Base-by-base conservation (phyloP, 2,888 invertebrate genomes). In the Aelia acuminata region DNA sequence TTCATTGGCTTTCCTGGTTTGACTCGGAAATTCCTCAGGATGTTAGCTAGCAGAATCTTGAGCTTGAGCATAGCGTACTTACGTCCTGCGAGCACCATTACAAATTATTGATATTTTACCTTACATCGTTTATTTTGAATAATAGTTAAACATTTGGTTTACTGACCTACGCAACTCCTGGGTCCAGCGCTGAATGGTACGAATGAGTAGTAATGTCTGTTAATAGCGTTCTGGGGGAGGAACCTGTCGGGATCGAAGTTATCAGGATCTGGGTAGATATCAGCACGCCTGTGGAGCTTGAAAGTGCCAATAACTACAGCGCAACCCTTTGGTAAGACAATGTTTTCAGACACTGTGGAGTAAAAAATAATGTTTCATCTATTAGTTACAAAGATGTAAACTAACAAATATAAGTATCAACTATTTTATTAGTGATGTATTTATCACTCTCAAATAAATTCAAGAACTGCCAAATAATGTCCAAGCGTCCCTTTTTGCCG, bases 141-240 rank as follows among this genome's bases (percentile, higher is more conserved):
- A 0, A 43, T 47, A 22, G 11, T 53, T 35, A 18, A 13, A 18
- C 18, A n/a, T n/a, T 47, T 48, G 31, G 8, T 47, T 5, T 57
- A 92, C 94, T 92, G 91, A 94, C 95, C 96, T 39, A 96, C 96
- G 92, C 96, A 96, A 91, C 96, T 96, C 90, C 96, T 94, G 1
- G 96, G 96, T 47, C 96, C 96, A 84, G 96, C 96, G 89, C 96
- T 96, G 93, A 96, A 96, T 0, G 96, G 96, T 88, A 96, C 95
- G 91, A 95, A 96, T 89, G 96, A 95, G 92, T 96, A 96, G 91
- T 96, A 96, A 91, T 96, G 96, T 87, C 96, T 94, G 90, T 95
- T 95, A 49, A 95, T 94, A 39, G 95, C 95, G 88, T 94, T 95
- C 91, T 96, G 96, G 0, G 96, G 96, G 50, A 96, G 92, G 94